Conservation (phyloP, 2,797 vertebrate species). For the Eutrigla gurnardus region DNA sequence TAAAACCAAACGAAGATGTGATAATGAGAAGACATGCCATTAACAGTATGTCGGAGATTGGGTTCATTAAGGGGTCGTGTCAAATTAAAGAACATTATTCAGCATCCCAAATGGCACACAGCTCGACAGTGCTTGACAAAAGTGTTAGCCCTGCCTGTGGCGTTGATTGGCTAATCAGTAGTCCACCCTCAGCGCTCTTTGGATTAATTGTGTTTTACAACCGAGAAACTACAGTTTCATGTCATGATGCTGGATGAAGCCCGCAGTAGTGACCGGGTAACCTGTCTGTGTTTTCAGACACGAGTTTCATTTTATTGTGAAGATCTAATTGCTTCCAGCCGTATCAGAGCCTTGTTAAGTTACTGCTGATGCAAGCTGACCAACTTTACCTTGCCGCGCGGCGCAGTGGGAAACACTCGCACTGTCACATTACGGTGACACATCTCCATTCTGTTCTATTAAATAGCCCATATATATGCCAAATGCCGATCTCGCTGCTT, state of each 20-base stretch:
- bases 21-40: no score
- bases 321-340: not conserved
- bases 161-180: no score
- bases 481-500: not conserved
- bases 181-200: no score
- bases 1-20: no score
- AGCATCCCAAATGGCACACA: no score
- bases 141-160: no score
- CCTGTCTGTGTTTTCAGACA: not conserved
- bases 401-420: not conserved
- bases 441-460: not conserved
- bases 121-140: no score
- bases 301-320: not conserved
- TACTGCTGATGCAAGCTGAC: not conserved
- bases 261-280: not conserved
- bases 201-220: no score
- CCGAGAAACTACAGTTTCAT: not conserved
- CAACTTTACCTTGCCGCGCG: not conserved
- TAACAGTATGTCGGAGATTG: no score
- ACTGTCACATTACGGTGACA: conserved; percentile 3
- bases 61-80: no score
- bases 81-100: no score
- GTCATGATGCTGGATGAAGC: not conserved
- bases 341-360: not conserved
- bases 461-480: not conserved